Conservation (phyloP, 2,797 vertebrate species). For the Paedocypris micromegethes region DNA sequence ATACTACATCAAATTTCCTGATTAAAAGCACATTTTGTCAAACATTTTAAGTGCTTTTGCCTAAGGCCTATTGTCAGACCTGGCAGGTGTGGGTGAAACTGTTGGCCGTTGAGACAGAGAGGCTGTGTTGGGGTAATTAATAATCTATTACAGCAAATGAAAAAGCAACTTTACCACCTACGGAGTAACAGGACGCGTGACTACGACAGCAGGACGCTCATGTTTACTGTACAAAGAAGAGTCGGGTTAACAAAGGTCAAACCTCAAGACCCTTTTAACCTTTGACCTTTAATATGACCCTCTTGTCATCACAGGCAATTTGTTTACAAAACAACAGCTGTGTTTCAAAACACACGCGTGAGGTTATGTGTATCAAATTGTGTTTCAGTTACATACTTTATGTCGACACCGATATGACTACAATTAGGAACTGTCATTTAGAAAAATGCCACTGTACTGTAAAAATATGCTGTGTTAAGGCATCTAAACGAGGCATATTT, state of each 20-base stretch:
- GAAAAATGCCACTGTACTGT: no score
- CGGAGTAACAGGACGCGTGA: slow-evolving; percentile 16
- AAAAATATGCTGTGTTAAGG: no score
- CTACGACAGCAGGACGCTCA: slow-evolving; percentile 27
- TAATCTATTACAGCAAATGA: slow-evolving; percentile 43
- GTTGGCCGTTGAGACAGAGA: not conserved
- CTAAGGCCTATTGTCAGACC: no score
- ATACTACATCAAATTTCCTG: no score
- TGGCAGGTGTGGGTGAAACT: not conserved
- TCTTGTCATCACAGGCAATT: not conserved
- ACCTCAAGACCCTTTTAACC: slow-evolving; percentile 6
- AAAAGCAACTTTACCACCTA: slow-evolving; percentile 23
- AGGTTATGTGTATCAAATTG: no score
- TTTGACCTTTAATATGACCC: slow-evolving; percentile 4
- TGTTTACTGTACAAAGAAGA: slow-evolving; percentile 26
- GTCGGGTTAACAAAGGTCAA: slow-evolving; percentile 17
- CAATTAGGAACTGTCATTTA: no score
- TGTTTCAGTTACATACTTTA: no score
- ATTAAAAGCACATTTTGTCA: no score
- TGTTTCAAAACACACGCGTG: not conserved
- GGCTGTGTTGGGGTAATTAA: slow-evolving; percentile 25
- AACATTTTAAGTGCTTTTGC: no score
- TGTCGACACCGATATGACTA: no score
- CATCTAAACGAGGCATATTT: no score
- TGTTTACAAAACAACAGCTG: not conserved